phyloP scores from a whole-genome alignment of 1,140 invertebrate genomes.

The Hermetia illucens region DNA sequence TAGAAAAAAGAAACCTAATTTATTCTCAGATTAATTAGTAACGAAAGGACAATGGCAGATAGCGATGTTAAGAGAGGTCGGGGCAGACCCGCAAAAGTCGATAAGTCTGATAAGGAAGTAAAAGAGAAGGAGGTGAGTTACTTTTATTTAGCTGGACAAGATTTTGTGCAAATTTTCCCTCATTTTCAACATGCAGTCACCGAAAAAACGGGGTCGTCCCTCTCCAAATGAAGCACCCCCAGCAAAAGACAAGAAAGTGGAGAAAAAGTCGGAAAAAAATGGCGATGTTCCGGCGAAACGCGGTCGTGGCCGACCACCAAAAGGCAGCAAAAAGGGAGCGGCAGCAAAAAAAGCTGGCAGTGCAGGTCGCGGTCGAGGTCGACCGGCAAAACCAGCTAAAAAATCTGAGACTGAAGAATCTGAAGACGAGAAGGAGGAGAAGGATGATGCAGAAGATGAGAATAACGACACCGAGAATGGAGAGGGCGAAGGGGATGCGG shows the following conservation, averaged over 20 bases:
- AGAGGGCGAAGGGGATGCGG: no score
- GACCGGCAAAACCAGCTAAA: background rate
- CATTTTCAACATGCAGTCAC: no score
- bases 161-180: no score
- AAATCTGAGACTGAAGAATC: background rate
- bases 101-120: no score
- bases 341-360: background rate
- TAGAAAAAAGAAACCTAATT: no score
- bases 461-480: no score
- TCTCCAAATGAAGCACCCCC: background rate
- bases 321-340: background rate
- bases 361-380: conserved; percentile 1
- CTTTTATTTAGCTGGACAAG: no score
- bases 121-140: no score
- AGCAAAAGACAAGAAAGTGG: background rate
- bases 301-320: conserved; percentile 1
- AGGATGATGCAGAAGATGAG: background rate
- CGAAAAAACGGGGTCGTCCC: background rate
- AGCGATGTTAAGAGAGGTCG: no score
- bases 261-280: background rate
- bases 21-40: no score
- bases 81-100: no score
- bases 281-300: conserved; percentile 1
- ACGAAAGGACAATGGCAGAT: no score
- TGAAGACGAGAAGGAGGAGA: background rate